Evolutionary conservation across 1,140 invertebrate genomes (phyloP), one percentile per base, ranked within the genome.

Genomic region (Linepithema humile): DNA sequence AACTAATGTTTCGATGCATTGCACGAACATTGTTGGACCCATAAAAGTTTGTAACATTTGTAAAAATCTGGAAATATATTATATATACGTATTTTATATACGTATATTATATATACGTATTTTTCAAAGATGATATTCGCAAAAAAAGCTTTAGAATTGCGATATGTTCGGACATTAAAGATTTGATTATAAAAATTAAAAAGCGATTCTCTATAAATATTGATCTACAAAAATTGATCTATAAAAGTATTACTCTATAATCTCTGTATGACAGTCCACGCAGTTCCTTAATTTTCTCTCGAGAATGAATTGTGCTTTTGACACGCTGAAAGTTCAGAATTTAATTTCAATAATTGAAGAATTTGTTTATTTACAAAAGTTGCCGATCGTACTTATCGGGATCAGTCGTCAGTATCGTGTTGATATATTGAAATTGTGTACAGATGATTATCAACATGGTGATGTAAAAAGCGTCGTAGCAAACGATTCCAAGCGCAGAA

Each of bases 1-100:
- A 32, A 91, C 7, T 38, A 90, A 90, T 64, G 87, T 92, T n/a
- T 91, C 88, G 48, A 92, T 57, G 80, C 92, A 93, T 84, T 92
- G 90, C 1, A 90, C 23, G 50, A 93, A 92, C 92, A 93, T 92
- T 6, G 90, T 84, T 20, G 90, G 91, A 75, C 89, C 87, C 20
- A 84, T 86, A 17, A 92, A 86, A 12, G 35, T 59, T 83, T 91
- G 88, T 20, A 92, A 62, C 38, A 82, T 82, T 15, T 88, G 48
- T 38, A 90, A 65, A 57, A 88, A 90, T 73, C 92, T 93, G 69
- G 12, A 90, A 90, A 82, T 43, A 38, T 26, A 70, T n/a, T 43
- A 38, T 26, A 70, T n/a, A 72, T 38, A 38, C 60, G 9, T 69
- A 2, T 45, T 3, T 53, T 55, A 67, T n/a, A 53, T 43, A 20